Evolutionary conservation across 1,140 invertebrate genomes (phyloP).

Genomic region (Drosophila azteca): DNA sequence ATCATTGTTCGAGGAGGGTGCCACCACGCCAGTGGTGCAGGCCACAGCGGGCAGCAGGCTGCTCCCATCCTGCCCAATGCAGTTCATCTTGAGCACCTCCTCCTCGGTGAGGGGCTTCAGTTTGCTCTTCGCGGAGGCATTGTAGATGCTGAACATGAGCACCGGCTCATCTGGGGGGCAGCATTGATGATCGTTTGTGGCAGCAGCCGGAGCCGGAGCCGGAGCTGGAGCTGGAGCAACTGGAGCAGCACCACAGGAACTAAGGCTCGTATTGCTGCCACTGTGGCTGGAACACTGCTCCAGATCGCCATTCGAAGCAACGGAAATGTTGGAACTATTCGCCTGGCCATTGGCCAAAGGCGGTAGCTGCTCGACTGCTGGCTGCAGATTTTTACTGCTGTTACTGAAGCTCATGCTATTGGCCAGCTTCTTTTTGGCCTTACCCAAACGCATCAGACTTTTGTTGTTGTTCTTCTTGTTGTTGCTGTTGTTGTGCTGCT

Average conservation of each 20-base stretch:
- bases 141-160: constrained; percentile 77
- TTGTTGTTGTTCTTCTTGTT: constrained; percentile 61
- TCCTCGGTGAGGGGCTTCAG: constrained; percentile 79
- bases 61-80: constrained; percentile 68
- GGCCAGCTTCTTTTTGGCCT: constrained; percentile 77
- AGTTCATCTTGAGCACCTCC: constrained; percentile 83
- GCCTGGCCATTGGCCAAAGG: constrained; percentile 39
- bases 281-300: constrained; percentile 66
- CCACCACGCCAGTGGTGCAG: constrained; percentile 24
- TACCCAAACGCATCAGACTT: constrained; percentile 71
- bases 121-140: constrained; percentile 70
- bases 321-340: constrained; percentile 16
- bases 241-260: constrained; percentile 49
- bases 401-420: constrained; percentile 73
- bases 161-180: constrained; percentile 51
- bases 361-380: not conserved
- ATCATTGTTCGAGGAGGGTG: constrained; percentile 68
- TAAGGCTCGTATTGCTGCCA: constrained; percentile 70
- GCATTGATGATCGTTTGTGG: too few relatives aligned
- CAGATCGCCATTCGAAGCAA: constrained; percentile 24
- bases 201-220: not conserved
- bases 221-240: not conserved
- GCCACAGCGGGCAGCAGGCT: constrained; percentile 50
- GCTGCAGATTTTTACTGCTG: constrained; percentile 4
- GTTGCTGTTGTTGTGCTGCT: constrained; percentile 16